Conservation (phyloP, 64 coral and sea anemone species). For the Platygyra sinensis region DNA sequence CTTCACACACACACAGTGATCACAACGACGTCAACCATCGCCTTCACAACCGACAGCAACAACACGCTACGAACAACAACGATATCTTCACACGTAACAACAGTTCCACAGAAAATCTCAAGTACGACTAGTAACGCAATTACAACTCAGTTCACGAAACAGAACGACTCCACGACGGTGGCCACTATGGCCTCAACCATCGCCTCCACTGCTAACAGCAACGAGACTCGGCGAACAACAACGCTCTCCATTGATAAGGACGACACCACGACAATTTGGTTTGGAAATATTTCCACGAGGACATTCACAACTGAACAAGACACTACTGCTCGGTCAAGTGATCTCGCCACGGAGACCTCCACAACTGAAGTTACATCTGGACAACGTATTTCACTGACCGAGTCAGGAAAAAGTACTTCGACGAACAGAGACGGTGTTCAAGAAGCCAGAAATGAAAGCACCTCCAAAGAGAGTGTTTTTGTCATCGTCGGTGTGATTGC, state of each 20-base stretch:
- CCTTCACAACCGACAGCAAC: neutral
- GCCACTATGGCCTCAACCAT: too few relatives aligned
- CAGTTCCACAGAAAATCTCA: neutral
- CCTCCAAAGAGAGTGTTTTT: neutral
- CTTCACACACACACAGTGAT: neutral
- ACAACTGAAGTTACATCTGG: neutral
- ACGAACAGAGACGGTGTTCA: neutral
- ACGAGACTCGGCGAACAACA: too few relatives aligned
- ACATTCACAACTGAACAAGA: neutral
- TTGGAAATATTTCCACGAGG: neutral
- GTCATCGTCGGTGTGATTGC: constrained; percentile 18
- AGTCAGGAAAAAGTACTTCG: neutral
- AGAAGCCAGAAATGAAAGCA: neutral
- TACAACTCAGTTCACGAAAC: neutral
- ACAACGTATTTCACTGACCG: too few relatives aligned
- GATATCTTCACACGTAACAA: neutral
- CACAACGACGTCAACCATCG: neutral
- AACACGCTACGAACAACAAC: neutral
- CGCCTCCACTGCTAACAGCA: too few relatives aligned
- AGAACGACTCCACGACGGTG: neutral
- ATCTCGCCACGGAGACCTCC: neutral
- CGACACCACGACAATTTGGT: neutral
- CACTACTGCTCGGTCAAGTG: too few relatives aligned
- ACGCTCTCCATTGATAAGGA: neutral
- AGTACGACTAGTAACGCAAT: neutral